Evolutionary conservation across 2,797 vertebrate genomes (phyloP).

Genomic region (Myotis myotis): DNA sequence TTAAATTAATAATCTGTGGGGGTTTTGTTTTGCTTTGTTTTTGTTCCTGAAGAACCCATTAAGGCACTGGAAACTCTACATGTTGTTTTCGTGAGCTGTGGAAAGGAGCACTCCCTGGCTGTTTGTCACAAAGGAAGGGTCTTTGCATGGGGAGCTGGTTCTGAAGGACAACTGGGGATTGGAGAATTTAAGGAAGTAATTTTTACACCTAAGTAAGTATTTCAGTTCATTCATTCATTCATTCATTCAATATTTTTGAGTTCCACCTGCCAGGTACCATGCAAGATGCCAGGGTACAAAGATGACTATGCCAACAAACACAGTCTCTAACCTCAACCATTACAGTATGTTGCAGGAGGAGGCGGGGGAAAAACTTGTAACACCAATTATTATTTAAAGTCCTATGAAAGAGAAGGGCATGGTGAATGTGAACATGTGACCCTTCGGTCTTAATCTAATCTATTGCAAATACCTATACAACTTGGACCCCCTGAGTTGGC

Average conservation of each 20-base stretch:
- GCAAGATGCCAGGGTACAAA: not conserved
- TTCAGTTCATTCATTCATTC: not conserved
- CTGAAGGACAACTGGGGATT: slow-evolving; percentile 87
- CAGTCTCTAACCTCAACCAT: not conserved
- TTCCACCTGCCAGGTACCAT: not conserved
- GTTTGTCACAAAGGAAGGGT: slow-evolving; percentile 84
- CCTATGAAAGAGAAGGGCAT: not conserved
- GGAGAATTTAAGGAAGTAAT: slow-evolving; percentile 31
- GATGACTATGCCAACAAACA: not conserved
- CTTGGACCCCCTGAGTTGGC: not conserved
- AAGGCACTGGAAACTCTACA: slow-evolving; percentile 53
- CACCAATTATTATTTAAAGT: not conserved
- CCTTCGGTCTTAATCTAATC: not conserved
- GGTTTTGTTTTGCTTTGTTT: not conserved
- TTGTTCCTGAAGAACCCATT: slow-evolving; percentile 69
- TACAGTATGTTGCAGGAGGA: not conserved
- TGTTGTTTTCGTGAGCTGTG: slow-evolving; percentile 84
- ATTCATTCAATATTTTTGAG: not conserved
- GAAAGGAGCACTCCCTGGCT: slow-evolving; percentile 87
- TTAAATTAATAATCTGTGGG: not conserved
- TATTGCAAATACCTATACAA: not conserved
- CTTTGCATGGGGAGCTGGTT: slow-evolving; percentile 87
- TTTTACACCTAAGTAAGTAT: slow-evolving; percentile 82
- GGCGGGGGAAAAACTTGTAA: not conserved
- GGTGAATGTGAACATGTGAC: not conserved